These are phyloP conservation scores for Spodoptera littoralis DNA, from an alignment of 2,888 invertebrate species.

Conservation along the genomic window DNA sequence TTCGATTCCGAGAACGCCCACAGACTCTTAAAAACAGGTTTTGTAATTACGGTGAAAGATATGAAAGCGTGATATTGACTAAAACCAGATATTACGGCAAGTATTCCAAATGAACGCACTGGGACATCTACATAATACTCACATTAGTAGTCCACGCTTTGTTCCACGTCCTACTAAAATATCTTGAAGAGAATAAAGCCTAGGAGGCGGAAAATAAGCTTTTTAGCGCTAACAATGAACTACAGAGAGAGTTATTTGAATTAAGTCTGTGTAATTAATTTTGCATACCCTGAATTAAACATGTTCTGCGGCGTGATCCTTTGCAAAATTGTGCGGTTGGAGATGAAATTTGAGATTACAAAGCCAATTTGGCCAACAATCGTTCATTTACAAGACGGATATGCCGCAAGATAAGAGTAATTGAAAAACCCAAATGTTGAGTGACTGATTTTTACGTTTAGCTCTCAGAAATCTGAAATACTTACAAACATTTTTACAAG, in stretches of 20 bases:
- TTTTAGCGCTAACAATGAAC: constrained; percentile 54
- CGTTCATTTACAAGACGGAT: constrained; percentile 3
- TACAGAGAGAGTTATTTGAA: constrained; percentile 46
- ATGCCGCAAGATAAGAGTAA: constrained; percentile 5
- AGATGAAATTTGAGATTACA: constrained; percentile 26
- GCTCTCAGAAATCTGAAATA: not conserved
- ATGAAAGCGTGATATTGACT: constrained; percentile 54
- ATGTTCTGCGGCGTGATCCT: constrained; percentile 14
- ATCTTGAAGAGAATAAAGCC: constrained; percentile 55
- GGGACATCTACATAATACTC: constrained; percentile 56
- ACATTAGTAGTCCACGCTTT: constrained; percentile 58
- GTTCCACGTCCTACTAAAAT: constrained; percentile 55
- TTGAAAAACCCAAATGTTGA: constrained; percentile 8
- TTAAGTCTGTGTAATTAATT: constrained; percentile 52
- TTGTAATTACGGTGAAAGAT: constrained; percentile 48
- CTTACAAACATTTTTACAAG: not conserved
- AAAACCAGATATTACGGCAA: constrained; percentile 54
- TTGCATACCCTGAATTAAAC: constrained; percentile 47
- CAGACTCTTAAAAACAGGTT: constrained; percentile 46
- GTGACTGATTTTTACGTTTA: not conserved
- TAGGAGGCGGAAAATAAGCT: constrained; percentile 61
- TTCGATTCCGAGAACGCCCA: constrained; percentile 39
- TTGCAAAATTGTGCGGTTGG: constrained; percentile 4
- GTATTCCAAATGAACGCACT: constrained; percentile 50
- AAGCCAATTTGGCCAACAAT: constrained; percentile 21